Conservation (phyloP, 2,797 vertebrate species). For the Oreochromis grahami region DNA sequence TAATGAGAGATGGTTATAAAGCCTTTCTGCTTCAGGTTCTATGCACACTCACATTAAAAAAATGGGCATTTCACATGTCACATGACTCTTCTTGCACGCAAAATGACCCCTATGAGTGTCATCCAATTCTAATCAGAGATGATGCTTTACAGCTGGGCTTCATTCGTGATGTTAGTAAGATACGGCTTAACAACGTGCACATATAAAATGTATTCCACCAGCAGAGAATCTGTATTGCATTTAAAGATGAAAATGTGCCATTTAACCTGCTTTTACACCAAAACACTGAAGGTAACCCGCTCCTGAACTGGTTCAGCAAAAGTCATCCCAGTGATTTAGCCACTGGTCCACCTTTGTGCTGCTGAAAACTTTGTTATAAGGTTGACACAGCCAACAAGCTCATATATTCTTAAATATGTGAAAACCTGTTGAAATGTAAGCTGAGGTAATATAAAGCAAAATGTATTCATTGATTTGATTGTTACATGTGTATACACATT, state of each 20-base stretch:
- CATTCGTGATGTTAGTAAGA: not conserved
- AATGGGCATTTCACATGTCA: not conserved
- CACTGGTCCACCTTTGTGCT: not conserved
- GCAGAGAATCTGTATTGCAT: not conserved
- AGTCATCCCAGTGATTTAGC: not conserved
- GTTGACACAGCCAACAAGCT: not conserved
- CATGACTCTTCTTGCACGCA: not conserved
- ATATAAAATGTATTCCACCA: not conserved
- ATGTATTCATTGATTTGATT: conserved; percentile 40
- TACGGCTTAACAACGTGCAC: not conserved
- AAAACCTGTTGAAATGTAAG: not conserved
- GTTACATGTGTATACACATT: not conserved
- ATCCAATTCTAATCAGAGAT: not conserved
- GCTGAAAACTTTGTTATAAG: not conserved
- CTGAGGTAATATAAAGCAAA: not conserved
- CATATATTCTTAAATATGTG: not conserved
- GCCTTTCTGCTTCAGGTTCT: not conserved
- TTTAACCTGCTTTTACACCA: not conserved
- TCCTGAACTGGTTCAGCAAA: not conserved
- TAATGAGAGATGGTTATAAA: not conserved
- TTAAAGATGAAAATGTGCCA: not conserved
- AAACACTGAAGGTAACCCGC: not conserved
- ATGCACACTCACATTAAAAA: not conserved
- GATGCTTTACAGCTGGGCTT: not conserved
- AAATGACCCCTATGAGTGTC: not conserved